A percentile compares a stretch with the other conserved stretches of the same genome.
Evolutionary conservation across 2,797 vertebrate species (phyloP).

Genomic region (Columba guinea): DNA sequence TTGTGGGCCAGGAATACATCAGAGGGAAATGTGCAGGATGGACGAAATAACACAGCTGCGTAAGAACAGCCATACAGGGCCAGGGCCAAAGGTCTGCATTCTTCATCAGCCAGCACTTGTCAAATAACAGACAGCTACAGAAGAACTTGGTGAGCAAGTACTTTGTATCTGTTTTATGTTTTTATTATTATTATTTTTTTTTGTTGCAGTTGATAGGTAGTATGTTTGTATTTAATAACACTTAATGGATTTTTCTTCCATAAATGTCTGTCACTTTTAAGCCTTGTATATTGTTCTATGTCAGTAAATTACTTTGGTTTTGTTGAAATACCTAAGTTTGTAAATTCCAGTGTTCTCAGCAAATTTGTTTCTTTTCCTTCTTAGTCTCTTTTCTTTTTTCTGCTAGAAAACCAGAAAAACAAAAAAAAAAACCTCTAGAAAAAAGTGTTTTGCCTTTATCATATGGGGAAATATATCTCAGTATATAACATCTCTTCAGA

Average conservation of each 20-base stretch:
- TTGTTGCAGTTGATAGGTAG: background rate
- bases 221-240: background rate
- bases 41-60: fast-evolving
- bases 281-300: background rate
- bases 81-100: background rate
- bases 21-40: background rate
- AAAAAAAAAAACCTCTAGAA: background rate
- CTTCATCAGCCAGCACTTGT: background rate
- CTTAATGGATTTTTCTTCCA: background rate
- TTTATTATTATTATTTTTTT: background rate
- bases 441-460: background rate
- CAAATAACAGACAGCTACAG: background rate
- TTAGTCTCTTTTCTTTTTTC: too few relatives aligned
- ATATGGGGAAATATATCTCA: background rate
- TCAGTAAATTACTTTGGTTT: background rate
- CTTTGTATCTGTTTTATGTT: background rate
- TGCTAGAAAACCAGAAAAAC: background rate
- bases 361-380: background rate
- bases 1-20: background rate
- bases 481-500: background rate
- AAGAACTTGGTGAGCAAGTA: background rate
- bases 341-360: background rate
- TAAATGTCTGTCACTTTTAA: background rate
- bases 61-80: background rate
- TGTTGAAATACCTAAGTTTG: background rate